phyloP scores from a whole-genome alignment of 53 echinoderm and acorn worm species.

The Luidia sarsii region DNA sequence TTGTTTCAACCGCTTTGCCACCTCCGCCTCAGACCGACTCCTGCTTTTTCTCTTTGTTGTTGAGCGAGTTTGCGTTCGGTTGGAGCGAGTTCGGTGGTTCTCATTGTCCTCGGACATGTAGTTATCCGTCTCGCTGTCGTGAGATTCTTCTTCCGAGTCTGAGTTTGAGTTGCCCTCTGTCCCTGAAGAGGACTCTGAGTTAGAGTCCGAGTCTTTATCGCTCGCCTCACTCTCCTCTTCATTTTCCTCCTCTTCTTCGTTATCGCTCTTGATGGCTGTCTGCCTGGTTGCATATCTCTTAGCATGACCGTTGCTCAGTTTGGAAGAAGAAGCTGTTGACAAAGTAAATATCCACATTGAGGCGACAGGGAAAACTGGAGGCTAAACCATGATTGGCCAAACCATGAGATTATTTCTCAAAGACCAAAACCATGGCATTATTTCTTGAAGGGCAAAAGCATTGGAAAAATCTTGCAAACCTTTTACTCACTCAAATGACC shows the following conservation, averaged over 20 bases:
- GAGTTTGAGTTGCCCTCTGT: conserved; percentile 26
- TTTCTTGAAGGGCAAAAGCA: no score
- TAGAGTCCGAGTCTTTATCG: conserved; percentile 14
- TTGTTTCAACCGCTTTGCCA: neutral
- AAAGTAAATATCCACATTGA: no score
- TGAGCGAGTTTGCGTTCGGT: conserved; percentile 3
- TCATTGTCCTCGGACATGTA: conserved; percentile 44
- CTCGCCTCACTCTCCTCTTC: conserved; percentile 32
- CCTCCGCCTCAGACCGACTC: neutral
- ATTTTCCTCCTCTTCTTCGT: conserved; percentile 25
- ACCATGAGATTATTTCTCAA: no score
- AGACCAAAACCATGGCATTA: no score
- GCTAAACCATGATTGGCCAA: no score
- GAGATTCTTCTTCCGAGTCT: conserved; percentile 11
- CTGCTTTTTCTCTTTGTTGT: conserved; percentile 54
- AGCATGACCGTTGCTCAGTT: conserved; percentile 43
- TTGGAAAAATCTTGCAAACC: no score
- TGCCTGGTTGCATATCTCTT: conserved; percentile 46
- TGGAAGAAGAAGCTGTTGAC: conserved; percentile 26
- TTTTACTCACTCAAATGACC: no score
- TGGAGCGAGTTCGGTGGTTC: conserved; percentile 21
- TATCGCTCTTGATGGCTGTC: conserved; percentile 9
- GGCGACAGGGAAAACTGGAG: no score
- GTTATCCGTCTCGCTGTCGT: conserved; percentile 46
- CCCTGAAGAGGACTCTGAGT: conserved; percentile 32